Base-by-base conservation (phyloP, 2,797 vertebrate genomes). In the Denticeps clupeoides region DNA sequence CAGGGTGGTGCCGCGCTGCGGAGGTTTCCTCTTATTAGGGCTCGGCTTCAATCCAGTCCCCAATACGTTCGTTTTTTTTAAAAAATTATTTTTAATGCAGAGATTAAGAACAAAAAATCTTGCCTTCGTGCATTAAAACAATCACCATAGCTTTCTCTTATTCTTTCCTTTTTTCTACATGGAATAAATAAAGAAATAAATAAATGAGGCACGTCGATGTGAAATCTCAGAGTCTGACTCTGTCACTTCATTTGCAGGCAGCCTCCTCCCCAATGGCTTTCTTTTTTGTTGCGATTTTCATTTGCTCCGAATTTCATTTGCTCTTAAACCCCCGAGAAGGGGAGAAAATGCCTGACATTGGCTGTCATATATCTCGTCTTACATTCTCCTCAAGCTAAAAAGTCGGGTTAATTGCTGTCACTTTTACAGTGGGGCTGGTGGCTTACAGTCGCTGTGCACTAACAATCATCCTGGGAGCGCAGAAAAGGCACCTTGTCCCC, bases 391-490 rank as follows among this genome's bases (percentile, higher is more conserved):
- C 85, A 87, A 93, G 91, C 93, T 89, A 94, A 91, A 91, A 89
- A 90, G 88, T 88, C 86, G 89, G 93, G 91, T 96, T 97, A 97
- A 96, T 96, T 97, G 93, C 93, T 93, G 93, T 93, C 90, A 93
- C 89, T 94, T 91, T 90, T 88, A 90, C 89, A 90, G 89, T 87
- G 88, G 77, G 18, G 90, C 88, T 87, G 86, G 82, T 85, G 89
- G 90, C 89, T 91, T 86, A 85, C 87, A 87, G 86, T 83, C 80
- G 75, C 79, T 50, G 50, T 41, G 78, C 81, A 81, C 82, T 85
- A 86, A 87, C 82, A 86, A 87, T 86, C 79, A 81, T 81, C 80
- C 84, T 78, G 81, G 82, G 54, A 25, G 41, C 42, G 33, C 28
- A 16, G 27, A 23, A 45, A 28, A 80, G 68, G 77, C 74, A 64